Conservation (phyloP, 2,797 vertebrate genomes). For the Anas flavirostris region DNA sequence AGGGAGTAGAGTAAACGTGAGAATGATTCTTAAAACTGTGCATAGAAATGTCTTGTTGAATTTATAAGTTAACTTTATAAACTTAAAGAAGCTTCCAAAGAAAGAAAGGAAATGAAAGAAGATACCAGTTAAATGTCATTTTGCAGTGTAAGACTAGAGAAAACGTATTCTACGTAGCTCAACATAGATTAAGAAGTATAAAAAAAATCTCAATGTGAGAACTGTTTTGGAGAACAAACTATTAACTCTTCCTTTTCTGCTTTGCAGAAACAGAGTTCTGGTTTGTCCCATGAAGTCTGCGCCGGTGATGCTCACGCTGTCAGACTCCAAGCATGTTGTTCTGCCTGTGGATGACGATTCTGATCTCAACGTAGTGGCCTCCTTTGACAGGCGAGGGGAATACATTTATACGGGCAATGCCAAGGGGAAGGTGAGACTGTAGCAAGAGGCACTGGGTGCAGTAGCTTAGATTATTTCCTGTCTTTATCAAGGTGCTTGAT, state of each 20-base stretch:
- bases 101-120: fast-evolving
- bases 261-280: constrained; percentile 91
- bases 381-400: constrained; percentile 94
- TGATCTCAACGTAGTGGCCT: constrained; percentile 95
- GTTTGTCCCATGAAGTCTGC: constrained; percentile 99
- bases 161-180: not conserved
- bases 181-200: fast-evolving
- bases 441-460: not conserved
- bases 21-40: fast-evolving
- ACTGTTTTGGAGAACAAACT: not conserved
- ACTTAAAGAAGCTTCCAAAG: not conserved
- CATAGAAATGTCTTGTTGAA: fast-evolving
- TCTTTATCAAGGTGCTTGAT: not conserved
- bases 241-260: not conserved
- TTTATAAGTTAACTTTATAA: not conserved
- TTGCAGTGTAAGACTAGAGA: not conserved
- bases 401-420: constrained; percentile 98
- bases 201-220: no score
- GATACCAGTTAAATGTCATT: fast-evolving
- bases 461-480: not conserved
- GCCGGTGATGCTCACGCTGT: constrained; percentile 92
- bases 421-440: constrained; percentile 91
- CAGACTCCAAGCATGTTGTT: constrained; percentile 95
- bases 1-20: not conserved
- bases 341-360: constrained; percentile 97